Conservation (phyloP, 2,888 invertebrate genomes). For the Drosophila atroscutellata region DNA sequence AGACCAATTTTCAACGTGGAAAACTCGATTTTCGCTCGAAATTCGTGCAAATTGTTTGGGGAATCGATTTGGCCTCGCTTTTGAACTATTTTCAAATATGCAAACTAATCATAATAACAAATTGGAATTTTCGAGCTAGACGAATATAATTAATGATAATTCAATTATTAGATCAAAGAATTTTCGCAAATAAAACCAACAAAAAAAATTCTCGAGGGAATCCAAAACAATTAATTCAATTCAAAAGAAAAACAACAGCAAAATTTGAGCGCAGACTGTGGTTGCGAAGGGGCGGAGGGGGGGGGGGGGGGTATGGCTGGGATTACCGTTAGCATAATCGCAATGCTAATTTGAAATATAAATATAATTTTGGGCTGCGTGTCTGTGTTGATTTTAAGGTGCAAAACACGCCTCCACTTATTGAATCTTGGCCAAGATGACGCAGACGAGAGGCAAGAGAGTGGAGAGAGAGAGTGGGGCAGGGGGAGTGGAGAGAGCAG, state of each 20-base stretch:
- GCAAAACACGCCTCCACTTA: slow-evolving; percentile 37
- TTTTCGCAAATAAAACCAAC: background rate
- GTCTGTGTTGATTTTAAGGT: slow-evolving; percentile 25
- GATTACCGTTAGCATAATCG: slow-evolving; percentile 8
- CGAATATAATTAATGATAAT: background rate
- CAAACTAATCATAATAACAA: background rate
- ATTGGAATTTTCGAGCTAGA: background rate
- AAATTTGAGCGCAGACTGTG: background rate
- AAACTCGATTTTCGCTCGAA: too few species aligned
- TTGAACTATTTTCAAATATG: too few species aligned
- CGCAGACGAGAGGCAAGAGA: too few species aligned
- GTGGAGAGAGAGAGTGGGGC: background rate
- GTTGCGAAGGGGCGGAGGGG: rapidly evolving
- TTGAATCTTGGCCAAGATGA: slow-evolving; percentile 31
- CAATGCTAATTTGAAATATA: slow-evolving; percentile 5
- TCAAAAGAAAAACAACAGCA: slow-evolving; percentile 4
- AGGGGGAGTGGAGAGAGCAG: too few species aligned
- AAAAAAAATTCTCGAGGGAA: background rate
- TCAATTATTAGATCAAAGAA: slow-evolving; percentile 28
- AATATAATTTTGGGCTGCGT: slow-evolving; percentile 25
- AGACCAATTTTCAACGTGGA: too few species aligned
- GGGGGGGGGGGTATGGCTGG: rapidly evolving
- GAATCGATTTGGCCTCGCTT: too few species aligned
- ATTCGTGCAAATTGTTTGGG: background rate
- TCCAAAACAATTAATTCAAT: background rate